Evolutionary conservation across 37 sponge, comb jelly and placozoan species (phyloP).

Genomic region (Chondrosia reniformis): DNA sequence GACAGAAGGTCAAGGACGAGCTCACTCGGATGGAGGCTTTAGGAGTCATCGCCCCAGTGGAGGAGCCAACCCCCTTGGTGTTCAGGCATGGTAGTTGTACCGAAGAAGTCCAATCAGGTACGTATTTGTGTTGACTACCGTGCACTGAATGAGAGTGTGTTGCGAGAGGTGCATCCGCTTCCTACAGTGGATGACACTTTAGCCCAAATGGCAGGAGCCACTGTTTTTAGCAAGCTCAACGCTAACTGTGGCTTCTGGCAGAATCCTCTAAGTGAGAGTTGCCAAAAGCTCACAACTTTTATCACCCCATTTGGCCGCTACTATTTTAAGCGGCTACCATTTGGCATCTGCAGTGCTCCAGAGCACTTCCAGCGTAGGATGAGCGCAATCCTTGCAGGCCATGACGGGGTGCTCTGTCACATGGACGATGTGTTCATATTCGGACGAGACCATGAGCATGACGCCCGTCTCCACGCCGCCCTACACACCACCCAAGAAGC

Average conservation of each 20-base stretch:
- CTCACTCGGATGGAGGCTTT: constrained; percentile 23
- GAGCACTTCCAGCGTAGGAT: constrained; percentile 39
- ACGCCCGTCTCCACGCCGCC: constrained; percentile 15
- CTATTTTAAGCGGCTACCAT: constrained; percentile 1
- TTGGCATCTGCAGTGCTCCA: constrained; percentile 24
- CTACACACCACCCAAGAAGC: constrained; percentile 23
- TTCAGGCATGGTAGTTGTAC: constrained; percentile 35
- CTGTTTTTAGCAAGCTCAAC: not conserved
- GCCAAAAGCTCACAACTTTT: not conserved
- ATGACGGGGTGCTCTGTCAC: constrained; percentile 30
- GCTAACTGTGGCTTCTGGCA: not conserved
- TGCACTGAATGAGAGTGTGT: constrained; percentile 14
- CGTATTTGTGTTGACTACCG: constrained; percentile 35
- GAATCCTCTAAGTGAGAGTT: not conserved
- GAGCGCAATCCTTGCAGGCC: constrained; percentile 12
- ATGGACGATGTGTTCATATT: constrained; percentile 38
- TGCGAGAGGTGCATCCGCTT: constrained; percentile 20
- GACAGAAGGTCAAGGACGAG: constrained; percentile 17
- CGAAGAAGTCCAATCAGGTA: constrained; percentile 16
- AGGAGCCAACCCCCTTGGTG: constrained; percentile 39
- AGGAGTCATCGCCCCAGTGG: constrained; percentile 13
- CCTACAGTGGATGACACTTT: constrained; percentile 12
- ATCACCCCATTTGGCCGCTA: not conserved
- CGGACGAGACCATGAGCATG: constrained; percentile 33
- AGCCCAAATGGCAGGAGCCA: constrained; percentile 27